Evolutionary conservation across 2,888 invertebrate genomes (phyloP), one percentile per base, ranked within the genome.

Genomic region (Didymodactylos carnosus): DNA sequence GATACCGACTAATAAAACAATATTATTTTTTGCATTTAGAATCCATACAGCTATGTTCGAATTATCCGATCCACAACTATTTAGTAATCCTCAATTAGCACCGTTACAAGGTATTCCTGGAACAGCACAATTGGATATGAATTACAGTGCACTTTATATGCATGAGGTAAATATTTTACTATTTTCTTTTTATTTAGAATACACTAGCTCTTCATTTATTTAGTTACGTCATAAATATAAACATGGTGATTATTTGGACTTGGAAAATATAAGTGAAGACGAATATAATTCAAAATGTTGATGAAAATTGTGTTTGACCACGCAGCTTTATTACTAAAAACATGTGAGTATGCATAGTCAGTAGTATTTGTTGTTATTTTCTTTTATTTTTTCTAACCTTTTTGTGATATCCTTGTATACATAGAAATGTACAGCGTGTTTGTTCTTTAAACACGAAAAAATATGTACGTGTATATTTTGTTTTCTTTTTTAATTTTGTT

Each of bases 101-200:
- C 71, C 71, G 5, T 40, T 39, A 41, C 71, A 71, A 23, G 71
- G 71, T 43, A 43, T 74, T 16, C 41, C 71, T 13, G 71, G 51
- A 29, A 71, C 74, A 14, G n/a, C 69, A n/a, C 71, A 74, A 74
- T 41, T 74, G 11, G 74, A 74, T 41, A 74, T 74, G 74, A 71
- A 71, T 40, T 51, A 71, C 1, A 71, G 71, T 16, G 71, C 71
- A 41, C 39, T 74, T 25, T 74, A 51, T 62, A 74, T 74, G 71
- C 74, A 74, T 69, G 74, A 73, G 51, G 73, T 73, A 73, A 73
- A 8, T 7, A 3, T 7, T 16, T 29, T 19, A 1, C 2, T 29
- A 27, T 29, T 29, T 29, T 25, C 11, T 29, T 41, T 72, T 53
- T 13, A 29, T 27, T 16, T 19, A 6, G 29, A 62, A 62, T 25